Base-by-base conservation (phyloP, 2,888 invertebrate genomes). In the Phyllotreta striolata region DNA sequence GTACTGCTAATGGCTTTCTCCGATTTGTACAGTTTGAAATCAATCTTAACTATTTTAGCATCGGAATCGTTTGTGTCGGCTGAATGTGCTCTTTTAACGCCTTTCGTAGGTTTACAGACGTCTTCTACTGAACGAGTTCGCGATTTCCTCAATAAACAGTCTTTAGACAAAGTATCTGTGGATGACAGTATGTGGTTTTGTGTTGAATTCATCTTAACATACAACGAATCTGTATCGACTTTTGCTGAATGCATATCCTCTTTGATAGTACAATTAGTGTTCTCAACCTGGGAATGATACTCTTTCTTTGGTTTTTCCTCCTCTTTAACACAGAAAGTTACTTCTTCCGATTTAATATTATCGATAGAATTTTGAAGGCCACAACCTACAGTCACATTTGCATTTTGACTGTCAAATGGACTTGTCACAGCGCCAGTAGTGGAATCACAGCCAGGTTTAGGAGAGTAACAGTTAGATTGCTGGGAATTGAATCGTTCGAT, bases 81-180 rank as follows among this genome's bases (percentile, higher is more conserved):
- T 35, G 78, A 79, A 65, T 77, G 72, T 3, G 79, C 73, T 47
- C 80, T 70, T 66, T 79, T 79, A 12, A 72, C 55, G 8, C 76
- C 76, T 58, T 70, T 73, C 43, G 64, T 71, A 24, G 70, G 71
- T 55, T 69, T 68, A 12, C 66, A 43, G 14, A 67, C 66, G 57
- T 70, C 59, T 56, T 78, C 80, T 10, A 79, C 76, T 35, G 80
- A 79, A 66, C 78, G 73, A 49, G 78, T 78, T 64, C 79, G 74
- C 43, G 70, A 66, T 64, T 77, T 78, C 60, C 76, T 72, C 24
- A 74, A 73, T 1, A 71, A 73, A 67, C 71, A 72, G 37, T 66
- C 69, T 12, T 66, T 67, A 24, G 62, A 24, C 24, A 24, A 61
- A 38, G 64, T 64, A 56, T 75, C 73, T 34, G 67, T 61, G 38